Conservation (phyloP, 2,113 vertebrate species). For the Ictalurus furcatus region DNA sequence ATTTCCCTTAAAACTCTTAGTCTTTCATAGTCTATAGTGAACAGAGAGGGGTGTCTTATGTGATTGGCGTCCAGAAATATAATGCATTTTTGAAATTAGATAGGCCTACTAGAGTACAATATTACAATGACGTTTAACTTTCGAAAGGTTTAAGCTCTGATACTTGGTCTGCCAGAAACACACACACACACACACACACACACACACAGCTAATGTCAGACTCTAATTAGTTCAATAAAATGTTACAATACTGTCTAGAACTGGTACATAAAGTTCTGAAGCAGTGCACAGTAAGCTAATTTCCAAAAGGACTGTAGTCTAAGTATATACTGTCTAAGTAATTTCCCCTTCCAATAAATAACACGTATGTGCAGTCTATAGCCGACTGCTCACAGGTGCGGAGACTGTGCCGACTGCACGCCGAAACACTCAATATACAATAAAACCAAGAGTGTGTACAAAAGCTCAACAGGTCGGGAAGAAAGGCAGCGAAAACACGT, state of each 20-base stretch:
- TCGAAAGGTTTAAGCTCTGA: conserved; percentile 15
- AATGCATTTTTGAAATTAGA: conserved; percentile 3
- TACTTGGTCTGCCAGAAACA: background rate
- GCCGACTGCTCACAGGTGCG: conserved; percentile 17
- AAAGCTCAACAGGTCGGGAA: conserved; percentile 25
- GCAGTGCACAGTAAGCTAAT: conserved; percentile 49
- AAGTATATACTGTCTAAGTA: conserved; percentile 44
- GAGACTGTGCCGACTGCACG: background rate
- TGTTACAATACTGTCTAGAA: conserved; percentile 50
- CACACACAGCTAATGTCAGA: conserved; percentile 39
- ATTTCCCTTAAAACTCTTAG: background rate
- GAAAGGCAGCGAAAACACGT: conserved; percentile 4
- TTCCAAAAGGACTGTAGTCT: conserved; percentile 54
- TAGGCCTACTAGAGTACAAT: background rate
- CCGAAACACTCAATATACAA: conserved; percentile 13
- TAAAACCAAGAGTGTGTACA: conserved; percentile 2
- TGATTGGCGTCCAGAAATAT: background rate
- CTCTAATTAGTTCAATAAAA: conserved; percentile 58
- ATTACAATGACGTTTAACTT: background rate
- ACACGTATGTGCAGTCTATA: conserved; percentile 45
- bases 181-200: conserved; percentile 7
- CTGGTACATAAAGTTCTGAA: conserved; percentile 58
- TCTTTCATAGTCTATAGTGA: background rate
- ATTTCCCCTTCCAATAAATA: conserved; percentile 62
- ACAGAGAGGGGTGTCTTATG: background rate